phyloP scores from a whole-genome alignment of 1,140 invertebrate genomes.

The Pogonomyrmex californicus region DNA sequence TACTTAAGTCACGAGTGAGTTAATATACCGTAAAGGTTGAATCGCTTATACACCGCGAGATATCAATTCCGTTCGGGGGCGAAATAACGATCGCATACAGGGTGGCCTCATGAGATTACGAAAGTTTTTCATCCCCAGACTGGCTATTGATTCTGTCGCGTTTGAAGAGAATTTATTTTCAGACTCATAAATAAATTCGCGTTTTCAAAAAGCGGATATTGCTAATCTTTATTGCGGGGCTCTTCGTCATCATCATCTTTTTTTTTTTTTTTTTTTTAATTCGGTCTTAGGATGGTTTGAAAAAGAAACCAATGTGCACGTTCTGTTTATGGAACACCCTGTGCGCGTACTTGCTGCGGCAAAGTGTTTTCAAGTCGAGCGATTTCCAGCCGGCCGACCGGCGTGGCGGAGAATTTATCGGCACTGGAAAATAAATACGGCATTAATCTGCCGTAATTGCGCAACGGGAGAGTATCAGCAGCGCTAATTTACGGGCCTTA shows the following conservation, averaged over 20 bases:
- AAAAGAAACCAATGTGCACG: background rate
- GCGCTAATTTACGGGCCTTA: conserved; percentile 47
- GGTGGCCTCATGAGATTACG: background rate
- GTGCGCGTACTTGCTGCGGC: conserved; percentile 9
- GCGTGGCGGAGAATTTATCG: conserved; percentile 34
- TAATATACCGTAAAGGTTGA: conserved; percentile 59
- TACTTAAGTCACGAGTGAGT: conserved; percentile 62
- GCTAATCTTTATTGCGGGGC: background rate
- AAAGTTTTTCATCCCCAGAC: background rate
- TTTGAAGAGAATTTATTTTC: conserved; percentile 6
- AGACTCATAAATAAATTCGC: background rate
- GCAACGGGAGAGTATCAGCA: conserved; percentile 41
- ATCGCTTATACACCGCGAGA: conserved; percentile 9
- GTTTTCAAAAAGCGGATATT: background rate
- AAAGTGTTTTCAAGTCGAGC: conserved; percentile 1
- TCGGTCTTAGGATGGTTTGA: background rate
- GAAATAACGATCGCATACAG: background rate
- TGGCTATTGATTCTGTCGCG: background rate
- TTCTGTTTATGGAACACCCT: background rate
- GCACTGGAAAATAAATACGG: conserved; percentile 51
- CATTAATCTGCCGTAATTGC: conserved; percentile 57
- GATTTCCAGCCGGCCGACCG: background rate
- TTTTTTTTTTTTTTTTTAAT: background rate
- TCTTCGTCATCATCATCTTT: background rate
- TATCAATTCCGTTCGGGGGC: conserved; percentile 13